Percentiles rank a stretch among this genome's conserved stretches.
phyloP scores from a whole-genome alignment of 1,140 invertebrate species.

The Thrips palmi region DNA sequence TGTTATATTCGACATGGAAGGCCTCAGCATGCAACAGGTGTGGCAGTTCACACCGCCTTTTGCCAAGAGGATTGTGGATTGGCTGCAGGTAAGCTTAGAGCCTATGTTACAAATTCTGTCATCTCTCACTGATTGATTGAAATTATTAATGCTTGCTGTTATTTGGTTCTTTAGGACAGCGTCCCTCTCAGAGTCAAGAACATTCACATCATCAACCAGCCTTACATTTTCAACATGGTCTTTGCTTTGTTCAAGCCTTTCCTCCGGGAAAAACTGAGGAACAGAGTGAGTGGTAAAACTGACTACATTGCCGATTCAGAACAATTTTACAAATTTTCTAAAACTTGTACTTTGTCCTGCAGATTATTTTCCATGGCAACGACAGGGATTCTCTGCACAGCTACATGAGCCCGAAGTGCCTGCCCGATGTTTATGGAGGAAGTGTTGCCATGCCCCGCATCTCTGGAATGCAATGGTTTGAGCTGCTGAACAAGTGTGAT shows the following conservation, averaged over 20 bases:
- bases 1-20: constrained; percentile 71
- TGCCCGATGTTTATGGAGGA: constrained; percentile 64
- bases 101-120: not conserved
- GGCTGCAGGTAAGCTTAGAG: constrained; percentile 38
- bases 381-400: constrained; percentile 63
- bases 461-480: constrained; percentile 47
- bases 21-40: constrained; percentile 54
- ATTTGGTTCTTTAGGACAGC: constrained; percentile 37
- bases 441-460: constrained; percentile 40
- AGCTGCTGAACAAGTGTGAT: constrained; percentile 47
- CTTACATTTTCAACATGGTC: constrained; percentile 71
- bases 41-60: constrained; percentile 68
- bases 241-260: constrained; percentile 77
- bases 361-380: constrained; percentile 68
- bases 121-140: not conserved
- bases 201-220: constrained; percentile 74
- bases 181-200: constrained; percentile 67
- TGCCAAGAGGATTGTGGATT: constrained; percentile 63
- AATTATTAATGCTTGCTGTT: constrained; percentile 3
- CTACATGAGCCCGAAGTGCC: constrained; percentile 53
- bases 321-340: not conserved
- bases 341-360: constrained; percentile 14
- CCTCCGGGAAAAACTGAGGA: constrained; percentile 52
- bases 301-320: too few relatives aligned
- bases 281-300: constrained; percentile 28